phyloP scores from a whole-genome alignment of 1,140 invertebrate genomes.

The Pteromalus puparum region DNA sequence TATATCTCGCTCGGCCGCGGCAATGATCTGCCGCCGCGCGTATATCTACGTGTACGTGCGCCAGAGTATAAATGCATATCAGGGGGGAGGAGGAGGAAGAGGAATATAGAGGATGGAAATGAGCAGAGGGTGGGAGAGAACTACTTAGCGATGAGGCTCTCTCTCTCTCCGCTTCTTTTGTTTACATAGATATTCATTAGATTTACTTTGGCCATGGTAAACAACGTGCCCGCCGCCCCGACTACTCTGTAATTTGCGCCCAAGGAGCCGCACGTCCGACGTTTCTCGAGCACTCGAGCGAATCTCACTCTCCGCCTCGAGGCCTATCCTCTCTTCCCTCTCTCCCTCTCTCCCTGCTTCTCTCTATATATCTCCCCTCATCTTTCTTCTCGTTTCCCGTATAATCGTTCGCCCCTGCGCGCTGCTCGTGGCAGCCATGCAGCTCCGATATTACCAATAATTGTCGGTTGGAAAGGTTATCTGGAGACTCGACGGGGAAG shows the following conservation, averaged over 20 bases:
- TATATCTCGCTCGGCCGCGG: too few relatives aligned
- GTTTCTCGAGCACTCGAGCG: constrained; percentile 56
- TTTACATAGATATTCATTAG: constrained; percentile 63
- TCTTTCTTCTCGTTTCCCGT: constrained; percentile 50
- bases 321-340: constrained; percentile 41
- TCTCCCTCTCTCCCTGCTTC: constrained; percentile 40
- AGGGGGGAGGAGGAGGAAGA: background rate
- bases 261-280: constrained; percentile 45
- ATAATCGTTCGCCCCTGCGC: constrained; percentile 46
- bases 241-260: constrained; percentile 55
- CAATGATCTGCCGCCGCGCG: constrained; percentile 16
- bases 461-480: constrained; percentile 71
- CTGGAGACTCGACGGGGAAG: constrained; percentile 44
- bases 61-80: background rate
- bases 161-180: constrained; percentile 50
- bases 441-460: constrained; percentile 72
- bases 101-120: background rate
- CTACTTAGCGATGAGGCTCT: constrained; percentile 22
- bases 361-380: constrained; percentile 47
- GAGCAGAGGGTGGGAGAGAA: constrained; percentile 2
- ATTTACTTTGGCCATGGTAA: constrained; percentile 61
- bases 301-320: constrained; percentile 38
- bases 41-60: background rate
- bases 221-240: constrained; percentile 53
- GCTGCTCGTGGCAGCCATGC: constrained; percentile 59